Conservation (phyloP, 2,797 vertebrate genomes). For the Esox masquinongy region DNA sequence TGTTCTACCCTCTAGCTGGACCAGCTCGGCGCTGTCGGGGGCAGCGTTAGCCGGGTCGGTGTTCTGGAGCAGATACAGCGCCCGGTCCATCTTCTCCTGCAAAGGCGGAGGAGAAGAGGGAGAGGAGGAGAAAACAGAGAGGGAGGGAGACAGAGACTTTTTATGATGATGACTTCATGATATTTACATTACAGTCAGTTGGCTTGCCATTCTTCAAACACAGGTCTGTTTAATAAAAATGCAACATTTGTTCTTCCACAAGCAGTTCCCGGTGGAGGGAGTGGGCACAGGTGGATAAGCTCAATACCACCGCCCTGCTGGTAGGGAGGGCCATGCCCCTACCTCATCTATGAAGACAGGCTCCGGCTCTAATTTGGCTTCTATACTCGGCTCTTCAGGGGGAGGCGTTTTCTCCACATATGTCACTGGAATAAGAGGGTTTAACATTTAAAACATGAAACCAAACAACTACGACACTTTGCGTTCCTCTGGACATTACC, state of each 20-base stretch:
- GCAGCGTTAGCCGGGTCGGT: slow-evolving; percentile 87
- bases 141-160: not conserved
- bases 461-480: not conserved
- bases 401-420: slow-evolving; percentile 73
- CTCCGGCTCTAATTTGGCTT: slow-evolving; percentile 85
- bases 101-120: slow-evolving; percentile 16
- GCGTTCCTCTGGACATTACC: not conserved
- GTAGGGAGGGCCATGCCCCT: slow-evolving; percentile 19
- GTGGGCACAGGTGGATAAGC: not conserved
- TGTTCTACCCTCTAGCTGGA: slow-evolving; percentile 89
- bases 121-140: not conserved
- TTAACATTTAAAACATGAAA: not conserved
- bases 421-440: slow-evolving; percentile 43
- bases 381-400: slow-evolving; percentile 76
- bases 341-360: slow-evolving; percentile 96
- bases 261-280: not conserved
- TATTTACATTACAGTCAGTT: too few species aligned
- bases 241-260: too few species aligned
- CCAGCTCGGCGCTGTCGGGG: slow-evolving; percentile 84
- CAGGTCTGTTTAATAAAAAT: too few species aligned
- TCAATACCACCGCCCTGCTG: not conserved
- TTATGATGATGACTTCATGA: too few species aligned
- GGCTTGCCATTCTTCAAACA: too few species aligned
- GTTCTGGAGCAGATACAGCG: slow-evolving; percentile 88
- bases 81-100: slow-evolving; percentile 93